Conservation (phyloP, 2,888 invertebrate species). For the Plagiodera versicolora region DNA sequence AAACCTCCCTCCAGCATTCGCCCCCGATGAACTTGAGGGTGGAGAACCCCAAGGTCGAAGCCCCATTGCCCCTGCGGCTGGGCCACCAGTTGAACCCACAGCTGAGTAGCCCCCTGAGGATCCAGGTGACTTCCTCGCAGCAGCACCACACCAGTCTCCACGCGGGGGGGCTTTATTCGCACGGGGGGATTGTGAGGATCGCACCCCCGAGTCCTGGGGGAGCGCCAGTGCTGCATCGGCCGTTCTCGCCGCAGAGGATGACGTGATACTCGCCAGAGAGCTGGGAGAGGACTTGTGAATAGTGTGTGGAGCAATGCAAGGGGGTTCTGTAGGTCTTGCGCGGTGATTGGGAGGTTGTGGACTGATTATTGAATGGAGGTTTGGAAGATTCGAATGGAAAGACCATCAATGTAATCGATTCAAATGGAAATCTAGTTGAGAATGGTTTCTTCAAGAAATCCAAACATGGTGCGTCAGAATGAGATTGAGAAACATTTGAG, state of each 20-base stretch:
- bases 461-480: no score
- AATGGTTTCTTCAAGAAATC: no score
- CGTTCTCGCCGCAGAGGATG: slow-evolving; percentile 53
- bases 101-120: slow-evolving; percentile 50
- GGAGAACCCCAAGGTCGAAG: slow-evolving; percentile 41
- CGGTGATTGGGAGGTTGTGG: not conserved
- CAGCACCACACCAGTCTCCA: slow-evolving; percentile 45
- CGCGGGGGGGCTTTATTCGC: slow-evolving; percentile 38
- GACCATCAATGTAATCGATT: no score
- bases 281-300: slow-evolving; percentile 40
- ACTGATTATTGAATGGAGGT: no score
- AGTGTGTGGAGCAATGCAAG: not conserved
- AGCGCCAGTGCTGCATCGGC: slow-evolving; percentile 51
- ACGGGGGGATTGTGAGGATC: slow-evolving; percentile 52
- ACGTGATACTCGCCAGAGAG: slow-evolving; percentile 52
- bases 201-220: slow-evolving; percentile 49
- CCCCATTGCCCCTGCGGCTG: slow-evolving; percentile 49
- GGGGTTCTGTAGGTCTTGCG: slow-evolving; percentile 6
- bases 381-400: no score
- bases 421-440: no score
- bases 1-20: slow-evolving; percentile 42
- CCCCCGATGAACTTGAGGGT: slow-evolving; percentile 52
- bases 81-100: slow-evolving; percentile 39
- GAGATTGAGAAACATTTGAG: no score
- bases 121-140: slow-evolving; percentile 49